Percentiles rank a stretch among this genome's conserved stretches.
Conservation (phyloP, 64 coral and sea anemone genomes). For the Cladopsammia gracilis region DNA sequence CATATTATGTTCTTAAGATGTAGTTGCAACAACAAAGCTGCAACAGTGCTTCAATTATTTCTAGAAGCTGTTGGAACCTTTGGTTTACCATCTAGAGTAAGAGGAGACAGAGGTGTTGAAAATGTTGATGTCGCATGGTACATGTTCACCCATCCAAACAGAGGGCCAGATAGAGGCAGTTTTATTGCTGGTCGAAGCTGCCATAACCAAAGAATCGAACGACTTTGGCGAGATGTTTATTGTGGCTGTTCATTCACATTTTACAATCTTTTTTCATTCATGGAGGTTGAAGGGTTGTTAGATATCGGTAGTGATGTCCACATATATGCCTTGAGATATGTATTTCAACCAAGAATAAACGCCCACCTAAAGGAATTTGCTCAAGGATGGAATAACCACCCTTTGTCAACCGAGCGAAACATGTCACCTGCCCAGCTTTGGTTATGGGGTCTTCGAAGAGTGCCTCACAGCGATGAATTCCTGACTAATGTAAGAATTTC, state of each 20-base stretch:
- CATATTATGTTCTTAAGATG: conserved; percentile 36
- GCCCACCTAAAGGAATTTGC: conserved; percentile 58
- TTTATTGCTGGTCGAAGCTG: conserved; percentile 63
- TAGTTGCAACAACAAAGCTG: conserved; percentile 32
- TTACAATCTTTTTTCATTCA: conserved; percentile 59
- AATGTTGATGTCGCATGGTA: conserved; percentile 72
- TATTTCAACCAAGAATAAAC: conserved; percentile 53
- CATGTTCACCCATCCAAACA: conserved; percentile 30
- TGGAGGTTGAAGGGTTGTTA: conserved; percentile 50
- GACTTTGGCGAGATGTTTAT: conserved; percentile 48
- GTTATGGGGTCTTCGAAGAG: conserved; percentile 54
- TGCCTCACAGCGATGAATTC: conserved; percentile 34
- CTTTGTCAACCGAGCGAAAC: conserved; percentile 64
- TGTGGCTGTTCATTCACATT: conserved; percentile 45
- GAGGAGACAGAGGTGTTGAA: no score
- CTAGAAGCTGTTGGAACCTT: conserved; percentile 24
- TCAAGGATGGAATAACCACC: conserved; percentile 65
- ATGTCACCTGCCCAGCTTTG: conserved; percentile 68
- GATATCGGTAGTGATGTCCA: conserved; percentile 57
- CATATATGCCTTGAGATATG: conserved; percentile 51
- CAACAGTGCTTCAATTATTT: conserved; percentile 33
- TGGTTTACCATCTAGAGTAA: conserved; percentile 54
- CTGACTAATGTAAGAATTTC: conserved; percentile 41
- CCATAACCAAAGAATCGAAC: no score
- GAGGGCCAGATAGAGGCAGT: conserved; percentile 71